A percentile compares a stretch with the other conserved stretches of the same genome.
These are phyloP conservation scores for Apocheima hispidaria DNA, from an alignment of 2,888 invertebrate genomes.

Conservation along the genomic window DNA sequence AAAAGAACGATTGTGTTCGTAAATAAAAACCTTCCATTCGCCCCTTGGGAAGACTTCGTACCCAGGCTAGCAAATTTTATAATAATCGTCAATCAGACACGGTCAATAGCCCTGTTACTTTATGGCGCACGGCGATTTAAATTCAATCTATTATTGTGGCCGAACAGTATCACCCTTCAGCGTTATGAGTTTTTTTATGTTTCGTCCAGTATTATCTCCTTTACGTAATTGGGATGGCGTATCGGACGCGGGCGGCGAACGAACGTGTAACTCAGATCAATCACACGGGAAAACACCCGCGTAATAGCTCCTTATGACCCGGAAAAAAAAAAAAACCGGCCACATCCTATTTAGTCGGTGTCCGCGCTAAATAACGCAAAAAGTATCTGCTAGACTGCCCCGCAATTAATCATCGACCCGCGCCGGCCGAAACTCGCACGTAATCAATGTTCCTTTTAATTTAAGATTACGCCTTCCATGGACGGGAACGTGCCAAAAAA, in stretches of 20 bases:
- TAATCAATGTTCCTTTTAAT: constrained; percentile 65
- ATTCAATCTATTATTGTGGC: constrained; percentile 20
- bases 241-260: constrained; percentile 42
- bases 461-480: constrained; percentile 57
- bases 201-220: constrained; percentile 27
- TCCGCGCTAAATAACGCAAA: constrained; percentile 74
- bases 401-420: constrained; percentile 72
- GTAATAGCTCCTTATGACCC: constrained; percentile 75
- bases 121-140: constrained; percentile 24
- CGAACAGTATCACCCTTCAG: neutral
- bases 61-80: constrained; percentile 37
- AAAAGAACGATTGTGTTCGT: constrained; percentile 4
- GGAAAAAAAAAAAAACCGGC: constrained; percentile 52
- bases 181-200: constrained; percentile 17
- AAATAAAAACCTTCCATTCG: constrained; percentile 10
- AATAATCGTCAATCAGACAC: constrained; percentile 38
- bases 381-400: constrained; percentile 62
- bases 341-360: constrained; percentile 70
- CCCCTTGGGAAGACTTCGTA: constrained; percentile 20
- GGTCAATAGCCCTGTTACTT: constrained; percentile 39
- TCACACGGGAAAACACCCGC: constrained; percentile 74
- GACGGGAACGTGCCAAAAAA: constrained; percentile 38
- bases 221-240: constrained; percentile 36
- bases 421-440: constrained; percentile 53
- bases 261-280: constrained; percentile 67